phyloP scores from a whole-genome alignment of 1,140 invertebrate species.

The Drosophila ananassae region DNA sequence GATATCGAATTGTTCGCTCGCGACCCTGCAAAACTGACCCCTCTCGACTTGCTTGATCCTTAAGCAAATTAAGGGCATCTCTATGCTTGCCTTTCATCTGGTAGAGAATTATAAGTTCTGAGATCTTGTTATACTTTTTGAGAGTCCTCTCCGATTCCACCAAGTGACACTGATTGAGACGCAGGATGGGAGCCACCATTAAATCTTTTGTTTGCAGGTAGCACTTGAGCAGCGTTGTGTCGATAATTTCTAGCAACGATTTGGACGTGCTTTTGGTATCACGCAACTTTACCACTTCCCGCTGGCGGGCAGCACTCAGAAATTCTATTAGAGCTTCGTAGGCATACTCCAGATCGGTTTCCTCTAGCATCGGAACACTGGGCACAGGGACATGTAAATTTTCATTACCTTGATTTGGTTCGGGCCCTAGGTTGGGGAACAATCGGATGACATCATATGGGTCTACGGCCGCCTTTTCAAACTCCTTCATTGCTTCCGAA shows the following conservation, averaged over 20 bases:
- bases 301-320: conserved; percentile 90
- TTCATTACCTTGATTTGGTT: conserved; percentile 83
- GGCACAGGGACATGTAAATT: conserved; percentile 85
- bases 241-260: conserved; percentile 95
- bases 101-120: conserved; percentile 98
- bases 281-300: conserved; percentile 81
- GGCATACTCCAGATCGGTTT: conserved; percentile 94
- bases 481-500: conserved; percentile 95
- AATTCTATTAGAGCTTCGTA: conserved; percentile 95
- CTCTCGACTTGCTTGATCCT: conserved; percentile 89
- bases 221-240: conserved; percentile 97
- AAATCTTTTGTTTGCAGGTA: conserved; percentile 98
- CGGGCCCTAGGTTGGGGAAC: conserved; percentile 94
- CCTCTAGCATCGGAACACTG: conserved; percentile 87
- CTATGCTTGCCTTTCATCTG: conserved; percentile 96
- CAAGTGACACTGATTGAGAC: conserved; percentile 97
- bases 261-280: conserved; percentile 78
- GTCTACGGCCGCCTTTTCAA: conserved; percentile 94
- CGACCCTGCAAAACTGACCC: conserved; percentile 92
- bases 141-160: conserved; percentile 97
- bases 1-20: conserved; percentile 94
- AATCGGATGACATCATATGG: conserved; percentile 97
- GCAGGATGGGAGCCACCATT: conserved; percentile 93
- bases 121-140: conserved; percentile 93
- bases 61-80: conserved; percentile 95